phyloP scores from a whole-genome alignment of 2,888 invertebrate species.

The Vesta saturnalis region DNA sequence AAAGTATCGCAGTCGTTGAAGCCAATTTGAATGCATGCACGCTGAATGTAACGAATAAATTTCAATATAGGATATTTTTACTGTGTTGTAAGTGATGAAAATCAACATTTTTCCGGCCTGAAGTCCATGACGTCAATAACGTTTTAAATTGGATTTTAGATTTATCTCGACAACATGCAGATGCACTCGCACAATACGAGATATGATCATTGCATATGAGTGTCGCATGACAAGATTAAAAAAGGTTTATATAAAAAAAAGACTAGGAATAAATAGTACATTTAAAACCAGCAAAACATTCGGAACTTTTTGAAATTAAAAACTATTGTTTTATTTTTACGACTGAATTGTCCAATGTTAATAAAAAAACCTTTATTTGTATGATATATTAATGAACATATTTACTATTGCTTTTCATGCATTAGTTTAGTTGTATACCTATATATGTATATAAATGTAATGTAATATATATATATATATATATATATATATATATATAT shows the following conservation, averaged over 20 bases:
- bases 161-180: slow-evolving; percentile 48
- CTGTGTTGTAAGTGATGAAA: slow-evolving; percentile 48
- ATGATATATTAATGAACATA: too few species aligned
- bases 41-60: slow-evolving; percentile 16
- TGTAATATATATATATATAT: too few species aligned
- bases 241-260: neutral
- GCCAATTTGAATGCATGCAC: slow-evolving; percentile 45
- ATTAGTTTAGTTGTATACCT: too few species aligned
- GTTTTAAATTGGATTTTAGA: slow-evolving; percentile 57
- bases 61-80: slow-evolving; percentile 16
- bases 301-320: too few species aligned
- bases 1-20: slow-evolving; percentile 22
- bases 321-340: too few species aligned
- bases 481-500: too few species aligned
- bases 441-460: too few species aligned
- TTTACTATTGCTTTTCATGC: too few species aligned
- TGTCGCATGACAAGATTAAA: slow-evolving; percentile 3
- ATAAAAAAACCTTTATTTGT: too few species aligned
- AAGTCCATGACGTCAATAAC: slow-evolving; percentile 56
- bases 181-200: slow-evolving; percentile 15
- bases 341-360: too few species aligned
- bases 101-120: slow-evolving; percentile 54
- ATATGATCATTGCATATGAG: slow-evolving; percentile 14
- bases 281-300: neutral
- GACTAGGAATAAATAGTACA: neutral